A percentile compares a stretch with the other conserved stretches of the same genome.
These are phyloP conservation scores for Megaceryle alcyon DNA, from an alignment of 2,797 vertebrate genomes.

Conservation along the genomic window DNA sequence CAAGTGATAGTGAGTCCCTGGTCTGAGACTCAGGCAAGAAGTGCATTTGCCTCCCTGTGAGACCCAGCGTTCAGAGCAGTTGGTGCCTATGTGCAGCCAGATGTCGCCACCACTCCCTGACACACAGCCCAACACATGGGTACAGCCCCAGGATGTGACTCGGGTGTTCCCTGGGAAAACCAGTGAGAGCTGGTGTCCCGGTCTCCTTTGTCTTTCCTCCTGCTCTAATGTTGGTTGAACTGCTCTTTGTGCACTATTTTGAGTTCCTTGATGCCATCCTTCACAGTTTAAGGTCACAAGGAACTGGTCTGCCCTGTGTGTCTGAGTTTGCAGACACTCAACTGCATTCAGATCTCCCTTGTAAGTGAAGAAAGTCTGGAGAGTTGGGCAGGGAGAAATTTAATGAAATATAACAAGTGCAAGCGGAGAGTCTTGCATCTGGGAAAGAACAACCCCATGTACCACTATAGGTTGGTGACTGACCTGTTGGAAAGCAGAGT, in stretches of 20 bases:
- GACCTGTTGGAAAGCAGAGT: too few relatives aligned
- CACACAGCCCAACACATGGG: rapidly evolving
- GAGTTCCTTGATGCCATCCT: not conserved
- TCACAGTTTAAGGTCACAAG: not conserved
- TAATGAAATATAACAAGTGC: too few relatives aligned
- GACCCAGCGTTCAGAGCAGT: not conserved
- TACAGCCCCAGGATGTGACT: not conserved
- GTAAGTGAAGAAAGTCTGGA: not conserved
- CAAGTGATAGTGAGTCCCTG: not conserved
- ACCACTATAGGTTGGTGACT: too few relatives aligned
- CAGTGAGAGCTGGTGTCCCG: not conserved
- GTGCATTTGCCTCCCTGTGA: rapidly evolving
- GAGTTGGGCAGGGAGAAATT: too few relatives aligned
- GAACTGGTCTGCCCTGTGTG: not conserved
- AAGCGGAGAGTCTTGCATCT: too few relatives aligned
- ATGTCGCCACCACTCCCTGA: not conserved
- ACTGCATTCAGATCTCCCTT: not conserved
- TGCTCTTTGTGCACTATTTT: not conserved
- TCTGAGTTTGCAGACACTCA: not conserved
- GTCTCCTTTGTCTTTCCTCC: not conserved
- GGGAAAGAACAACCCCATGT: too few relatives aligned
- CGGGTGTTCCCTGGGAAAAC: not conserved
- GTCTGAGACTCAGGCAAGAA: not conserved
- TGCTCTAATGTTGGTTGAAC: not conserved
- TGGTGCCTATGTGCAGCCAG: not conserved